phyloP scores from a whole-genome alignment of 2,113 vertebrate species.

The Solenodon paradoxus region DNA sequence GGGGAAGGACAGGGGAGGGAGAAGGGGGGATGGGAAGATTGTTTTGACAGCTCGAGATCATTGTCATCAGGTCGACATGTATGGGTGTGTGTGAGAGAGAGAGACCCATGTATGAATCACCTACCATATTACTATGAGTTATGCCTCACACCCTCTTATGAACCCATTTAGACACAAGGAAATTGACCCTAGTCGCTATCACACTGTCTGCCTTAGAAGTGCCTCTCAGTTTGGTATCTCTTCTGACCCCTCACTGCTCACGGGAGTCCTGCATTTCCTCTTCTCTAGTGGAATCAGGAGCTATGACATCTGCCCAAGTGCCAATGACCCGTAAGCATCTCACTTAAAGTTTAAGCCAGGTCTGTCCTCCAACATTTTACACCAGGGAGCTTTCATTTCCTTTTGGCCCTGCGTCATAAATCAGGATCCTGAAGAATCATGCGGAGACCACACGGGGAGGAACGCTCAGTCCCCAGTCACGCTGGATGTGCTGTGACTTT shows the following conservation, averaged over 20 bases:
- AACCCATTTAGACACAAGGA: neutral
- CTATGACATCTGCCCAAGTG: neutral
- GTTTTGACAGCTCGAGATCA: neutral
- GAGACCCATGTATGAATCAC: neutral
- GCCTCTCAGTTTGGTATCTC: neutral
- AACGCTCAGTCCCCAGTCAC: accelerated
- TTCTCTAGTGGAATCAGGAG: neutral
- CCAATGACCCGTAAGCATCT: neutral
- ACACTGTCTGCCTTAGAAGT: neutral
- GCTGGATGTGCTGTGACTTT: neutral
- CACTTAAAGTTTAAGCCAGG: neutral
- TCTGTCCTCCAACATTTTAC: neutral
- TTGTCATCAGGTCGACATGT: neutral
- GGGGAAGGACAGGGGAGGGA: no score
- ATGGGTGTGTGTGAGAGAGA: neutral
- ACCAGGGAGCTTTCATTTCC: neutral
- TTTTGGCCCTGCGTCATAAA: no score
- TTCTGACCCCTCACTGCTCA: neutral
- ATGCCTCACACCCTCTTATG: neutral
- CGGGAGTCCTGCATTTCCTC: no score
- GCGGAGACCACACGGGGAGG: neutral
- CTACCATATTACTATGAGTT: neutral
- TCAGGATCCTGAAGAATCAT: neutral
- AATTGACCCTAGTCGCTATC: neutral
- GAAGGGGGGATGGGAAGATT: neutral